Conservation (phyloP, 2,113 vertebrate genomes). For the Puntigrus tetrazona region DNA sequence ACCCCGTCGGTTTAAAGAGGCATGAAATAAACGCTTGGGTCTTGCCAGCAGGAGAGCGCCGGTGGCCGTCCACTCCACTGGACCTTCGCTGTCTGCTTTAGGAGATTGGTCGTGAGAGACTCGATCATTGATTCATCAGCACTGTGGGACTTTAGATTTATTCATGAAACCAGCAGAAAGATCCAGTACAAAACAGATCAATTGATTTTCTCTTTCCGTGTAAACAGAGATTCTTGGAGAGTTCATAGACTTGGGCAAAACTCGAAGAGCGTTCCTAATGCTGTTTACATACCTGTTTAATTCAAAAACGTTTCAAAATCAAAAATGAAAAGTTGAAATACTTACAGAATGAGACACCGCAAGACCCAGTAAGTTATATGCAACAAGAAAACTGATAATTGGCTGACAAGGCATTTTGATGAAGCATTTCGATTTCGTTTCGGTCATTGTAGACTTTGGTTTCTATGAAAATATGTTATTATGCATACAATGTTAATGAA, state of each 20-base stretch:
- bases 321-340: conserved; percentile 6
- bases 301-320: neutral
- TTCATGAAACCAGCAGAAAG: conserved; percentile 61
- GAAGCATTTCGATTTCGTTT: neutral
- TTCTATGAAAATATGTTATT: conserved; percentile 41
- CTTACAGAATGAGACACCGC: neutral
- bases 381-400: neutral
- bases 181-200: conserved; percentile 55
- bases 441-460: neutral
- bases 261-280: conserved; percentile 45
- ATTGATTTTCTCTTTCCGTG: conserved; percentile 43
- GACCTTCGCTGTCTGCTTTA: conserved; percentile 49
- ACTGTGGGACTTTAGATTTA: conserved; percentile 54
- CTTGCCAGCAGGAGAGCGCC: conserved; percentile 65
- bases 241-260: conserved; percentile 34
- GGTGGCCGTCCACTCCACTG: conserved; percentile 52
- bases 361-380: neutral
- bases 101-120: conserved; percentile 63
- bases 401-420: conserved; percentile 29
- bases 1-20: conserved; percentile 73
- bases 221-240: conserved; percentile 38
- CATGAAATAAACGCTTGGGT: conserved; percentile 75
- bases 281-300: conserved; percentile 31
- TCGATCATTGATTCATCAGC: conserved; percentile 62
- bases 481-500: conserved; percentile 32